Conservation (phyloP, 2,888 invertebrate genomes). For the Diarsia dahlii region DNA sequence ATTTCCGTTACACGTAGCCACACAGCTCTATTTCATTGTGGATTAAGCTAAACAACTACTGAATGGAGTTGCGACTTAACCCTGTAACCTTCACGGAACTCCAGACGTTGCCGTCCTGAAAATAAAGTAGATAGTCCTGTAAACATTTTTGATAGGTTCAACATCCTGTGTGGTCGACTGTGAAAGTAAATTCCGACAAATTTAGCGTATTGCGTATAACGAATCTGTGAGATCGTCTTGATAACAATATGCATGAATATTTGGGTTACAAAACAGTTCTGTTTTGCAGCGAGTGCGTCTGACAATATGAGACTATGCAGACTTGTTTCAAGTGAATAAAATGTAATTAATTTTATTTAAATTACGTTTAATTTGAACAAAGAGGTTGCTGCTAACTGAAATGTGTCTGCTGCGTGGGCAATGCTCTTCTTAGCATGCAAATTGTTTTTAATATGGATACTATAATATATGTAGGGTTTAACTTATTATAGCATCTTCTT, state of each 20-base stretch:
- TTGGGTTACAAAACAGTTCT: conserved; percentile 22
- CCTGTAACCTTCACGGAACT: conserved; percentile 39
- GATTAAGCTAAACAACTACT: conserved; percentile 70
- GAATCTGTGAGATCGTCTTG: conserved; percentile 62
- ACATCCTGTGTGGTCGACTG: conserved; percentile 57
- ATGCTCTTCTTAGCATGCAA: conserved; percentile 7
- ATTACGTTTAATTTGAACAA: conserved; percentile 16
- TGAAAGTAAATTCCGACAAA: conserved; percentile 67
- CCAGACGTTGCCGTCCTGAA: neutral
- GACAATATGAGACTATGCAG: conserved; percentile 21
- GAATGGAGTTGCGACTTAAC: conserved; percentile 58
- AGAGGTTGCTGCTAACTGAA: conserved; percentile 3
- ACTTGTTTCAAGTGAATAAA: conserved; percentile 11
- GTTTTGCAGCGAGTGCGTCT: conserved; percentile 29
- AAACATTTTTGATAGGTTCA: conserved; percentile 37
- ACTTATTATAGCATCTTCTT: neutral
- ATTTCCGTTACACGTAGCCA: conserved; percentile 71
- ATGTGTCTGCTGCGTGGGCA: neutral
- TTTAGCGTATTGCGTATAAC: conserved; percentile 65
- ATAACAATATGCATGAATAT: conserved; percentile 64
- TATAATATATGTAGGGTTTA: neutral
- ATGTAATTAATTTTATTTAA: conserved; percentile 48
- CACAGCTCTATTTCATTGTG: conserved; percentile 70
- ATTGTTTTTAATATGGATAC: neutral
- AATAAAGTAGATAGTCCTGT: conserved; percentile 34